Evolutionary conservation across 2,888 invertebrate genomes (phyloP).

Genomic region (Phymatocera aterrima): DNA sequence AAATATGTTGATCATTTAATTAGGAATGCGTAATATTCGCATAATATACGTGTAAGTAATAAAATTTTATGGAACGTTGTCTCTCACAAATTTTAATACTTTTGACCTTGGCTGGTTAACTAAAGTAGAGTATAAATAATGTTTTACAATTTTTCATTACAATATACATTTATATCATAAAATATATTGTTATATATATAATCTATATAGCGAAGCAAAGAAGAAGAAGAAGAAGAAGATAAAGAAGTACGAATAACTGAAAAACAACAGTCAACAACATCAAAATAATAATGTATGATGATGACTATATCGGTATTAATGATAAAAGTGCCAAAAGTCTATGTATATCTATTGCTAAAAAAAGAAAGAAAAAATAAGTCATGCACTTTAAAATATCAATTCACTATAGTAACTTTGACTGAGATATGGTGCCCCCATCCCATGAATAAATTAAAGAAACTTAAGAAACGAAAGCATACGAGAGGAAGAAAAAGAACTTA

Average conservation of each 20-base stretch:
- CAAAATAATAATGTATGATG: constrained; percentile 33
- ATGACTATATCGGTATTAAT: constrained; percentile 30
- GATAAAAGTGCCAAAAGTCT: constrained; percentile 44
- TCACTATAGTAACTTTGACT: constrained; percentile 60
- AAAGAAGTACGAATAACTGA: constrained; percentile 59
- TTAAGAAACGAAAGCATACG: background rate
- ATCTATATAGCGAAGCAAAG: background rate
- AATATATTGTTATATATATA: too few species aligned
- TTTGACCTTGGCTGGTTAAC: constrained; percentile 43
- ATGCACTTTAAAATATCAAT: constrained; percentile 59
- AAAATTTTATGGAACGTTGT: constrained; percentile 37
- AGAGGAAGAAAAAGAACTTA: constrained; percentile 48
- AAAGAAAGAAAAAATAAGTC: constrained; percentile 25
- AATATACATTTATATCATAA: constrained; percentile 6
- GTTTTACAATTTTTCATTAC: constrained; percentile 39
- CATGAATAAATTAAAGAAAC: background rate
- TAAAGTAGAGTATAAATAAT: constrained; percentile 45
- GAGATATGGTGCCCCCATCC: constrained; percentile 56
- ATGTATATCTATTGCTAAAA: constrained; percentile 32
- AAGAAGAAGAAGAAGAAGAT: constrained; percentile 45
- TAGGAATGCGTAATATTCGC: too few species aligned
- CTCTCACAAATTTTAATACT: constrained; percentile 41
- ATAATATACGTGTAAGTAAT: too few species aligned
- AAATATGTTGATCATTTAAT: too few species aligned
- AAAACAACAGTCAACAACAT: constrained; percentile 6